Evolutionary conservation across 2,113 vertebrate genomes (phyloP).

Genomic region (Craseonycteris thonglongyai): DNA sequence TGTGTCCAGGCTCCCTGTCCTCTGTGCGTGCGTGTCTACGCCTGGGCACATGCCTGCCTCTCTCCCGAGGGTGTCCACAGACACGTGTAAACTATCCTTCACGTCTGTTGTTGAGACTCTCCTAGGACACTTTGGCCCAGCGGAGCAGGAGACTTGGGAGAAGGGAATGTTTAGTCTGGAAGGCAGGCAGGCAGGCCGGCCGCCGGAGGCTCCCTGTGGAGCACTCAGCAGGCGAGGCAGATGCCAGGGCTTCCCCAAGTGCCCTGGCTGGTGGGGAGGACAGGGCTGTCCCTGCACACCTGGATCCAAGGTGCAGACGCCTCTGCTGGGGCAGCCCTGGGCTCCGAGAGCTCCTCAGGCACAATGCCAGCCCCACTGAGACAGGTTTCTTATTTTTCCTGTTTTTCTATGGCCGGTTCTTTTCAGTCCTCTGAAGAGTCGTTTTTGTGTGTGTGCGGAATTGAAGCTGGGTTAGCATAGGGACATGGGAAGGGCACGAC

Average conservation of each 20-base stretch:
- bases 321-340: neutral
- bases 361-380: neutral
- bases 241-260: neutral
- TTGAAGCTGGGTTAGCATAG: neutral
- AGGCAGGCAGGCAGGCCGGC: constrained; percentile 33
- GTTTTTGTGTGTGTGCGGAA: neutral
- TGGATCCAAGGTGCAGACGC: neutral
- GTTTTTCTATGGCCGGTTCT: neutral
- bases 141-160: neutral
- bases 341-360: neutral
- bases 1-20: neutral
- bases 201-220: constrained; percentile 22
- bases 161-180: constrained; percentile 61
- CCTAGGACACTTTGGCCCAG: neutral
- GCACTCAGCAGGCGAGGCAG: neutral
- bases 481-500: neutral
- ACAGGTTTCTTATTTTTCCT: neutral
- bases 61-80: constrained; percentile 42
- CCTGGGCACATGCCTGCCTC: neutral
- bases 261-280: neutral
- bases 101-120: constrained; percentile 14
- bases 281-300: neutral
- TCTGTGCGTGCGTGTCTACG: neutral
- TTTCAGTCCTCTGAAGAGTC: neutral
- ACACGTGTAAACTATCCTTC: constrained; percentile 45